Base-by-base conservation (phyloP, 1,140 invertebrate genomes). In the Pogonognathellus flavescens region DNA sequence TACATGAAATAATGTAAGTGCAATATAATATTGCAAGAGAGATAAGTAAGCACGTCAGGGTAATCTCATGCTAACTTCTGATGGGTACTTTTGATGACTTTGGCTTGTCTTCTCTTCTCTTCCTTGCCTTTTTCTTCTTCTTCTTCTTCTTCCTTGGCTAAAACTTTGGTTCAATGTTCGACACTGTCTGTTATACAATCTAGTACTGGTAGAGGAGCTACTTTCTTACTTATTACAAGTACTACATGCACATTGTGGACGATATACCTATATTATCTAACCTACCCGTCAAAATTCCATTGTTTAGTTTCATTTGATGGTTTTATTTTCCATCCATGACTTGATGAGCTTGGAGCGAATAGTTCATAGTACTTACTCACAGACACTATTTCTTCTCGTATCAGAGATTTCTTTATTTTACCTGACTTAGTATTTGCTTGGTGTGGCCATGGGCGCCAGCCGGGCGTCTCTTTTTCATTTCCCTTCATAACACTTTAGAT, bases 1-100 rank as follows among this genome's bases (percentile, higher is more conserved):
- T 20, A 62, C 18, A n/a, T 1, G 10, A 20, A 20, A 8, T 62
- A 62, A 62, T 22, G 60, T 62, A 66, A 66, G 25, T 41, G 62
- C 62, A 66, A 66, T 66, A 66, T 66, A 66, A 66, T 66, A 66
- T 66, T 66, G 14, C 20, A 11, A 11, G 62, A 66, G 62, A 66
- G 62, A 66, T 66, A 66, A 66, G 62, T 66, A 66, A 66, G 25
- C 62, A 66, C 62, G 62, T 66, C 62, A 66, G 22, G 62, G 62
- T 13, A 11, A 25, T 25, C 62, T 25, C 22, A 66, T 66, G 60
- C 20, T 66, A 66, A 66, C 62, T 66, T 20, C 20, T 66, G 62
- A 66, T 66, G 62, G 25, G 62, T 66, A 66, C 62, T 66, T 66
- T 66, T 66, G 62, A 66, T 66, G 62, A 66, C 62, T 66, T 25